phyloP scores from a whole-genome alignment of 2,888 invertebrate species.

The Pachydiplax longipennis region DNA sequence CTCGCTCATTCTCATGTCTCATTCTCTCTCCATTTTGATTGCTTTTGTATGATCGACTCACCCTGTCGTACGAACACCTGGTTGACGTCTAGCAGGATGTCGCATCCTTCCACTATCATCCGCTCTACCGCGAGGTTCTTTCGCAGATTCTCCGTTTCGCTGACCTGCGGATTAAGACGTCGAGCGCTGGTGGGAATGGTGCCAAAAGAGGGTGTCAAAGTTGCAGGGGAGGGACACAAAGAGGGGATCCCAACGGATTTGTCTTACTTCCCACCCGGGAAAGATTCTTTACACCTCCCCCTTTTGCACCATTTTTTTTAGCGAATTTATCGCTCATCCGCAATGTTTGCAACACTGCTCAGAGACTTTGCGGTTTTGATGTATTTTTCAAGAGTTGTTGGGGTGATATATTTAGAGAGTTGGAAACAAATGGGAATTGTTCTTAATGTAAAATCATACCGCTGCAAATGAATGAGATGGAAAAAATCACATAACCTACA shows the following conservation, averaged over 20 bases:
- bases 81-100: constrained; percentile 89
- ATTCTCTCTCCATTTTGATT: background rate
- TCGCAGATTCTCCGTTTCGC: constrained; percentile 89
- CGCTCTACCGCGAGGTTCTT: constrained; percentile 91
- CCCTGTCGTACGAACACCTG: constrained; percentile 94
- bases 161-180: constrained; percentile 66
- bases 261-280: background rate
- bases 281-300: background rate
- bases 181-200: background rate
- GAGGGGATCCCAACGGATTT: background rate
- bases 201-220: background rate
- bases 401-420: too few relatives aligned
- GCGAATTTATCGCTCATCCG: background rate
- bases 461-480: too few relatives aligned
- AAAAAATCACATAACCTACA: too few relatives aligned
- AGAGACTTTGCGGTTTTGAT: too few relatives aligned
- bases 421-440: too few relatives aligned
- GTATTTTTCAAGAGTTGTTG: too few relatives aligned
- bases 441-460: too few relatives aligned
- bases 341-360: too few relatives aligned
- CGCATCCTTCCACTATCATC: constrained; percentile 94
- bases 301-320: background rate
- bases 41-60: constrained; percentile 56
- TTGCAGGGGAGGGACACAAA: background rate
- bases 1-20: background rate